Conservation (phyloP, 2,113 vertebrate species). For the Aegotheles bennettii region DNA sequence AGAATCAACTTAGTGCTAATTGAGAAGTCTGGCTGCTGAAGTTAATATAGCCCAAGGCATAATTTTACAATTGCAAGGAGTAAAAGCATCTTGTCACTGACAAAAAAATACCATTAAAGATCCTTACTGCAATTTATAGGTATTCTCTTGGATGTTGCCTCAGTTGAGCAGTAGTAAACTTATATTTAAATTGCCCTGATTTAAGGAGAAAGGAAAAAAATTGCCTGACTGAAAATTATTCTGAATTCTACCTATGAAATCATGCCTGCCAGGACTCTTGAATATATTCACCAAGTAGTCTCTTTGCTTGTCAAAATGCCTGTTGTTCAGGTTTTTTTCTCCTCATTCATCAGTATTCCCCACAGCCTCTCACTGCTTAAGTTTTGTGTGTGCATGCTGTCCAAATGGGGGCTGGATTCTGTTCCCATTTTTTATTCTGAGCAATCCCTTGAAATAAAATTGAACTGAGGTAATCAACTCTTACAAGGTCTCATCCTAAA, state of each 20-base stretch:
- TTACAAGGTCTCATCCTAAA: background rate
- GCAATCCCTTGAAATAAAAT: background rate
- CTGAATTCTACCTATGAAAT: background rate
- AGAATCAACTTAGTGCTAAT: background rate
- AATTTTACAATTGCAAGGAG: background rate
- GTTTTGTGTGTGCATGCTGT: background rate
- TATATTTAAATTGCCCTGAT: background rate
- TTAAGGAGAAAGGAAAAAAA: background rate
- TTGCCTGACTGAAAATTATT: background rate
- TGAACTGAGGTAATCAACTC: background rate
- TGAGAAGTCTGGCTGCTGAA: background rate
- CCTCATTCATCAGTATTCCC: background rate
- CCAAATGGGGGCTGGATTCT: background rate
- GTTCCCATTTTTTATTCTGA: background rate
- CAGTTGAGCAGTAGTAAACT: background rate
- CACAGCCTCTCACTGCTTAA: background rate
- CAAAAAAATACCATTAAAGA: background rate
- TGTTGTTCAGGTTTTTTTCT: background rate
- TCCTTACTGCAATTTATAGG: background rate
- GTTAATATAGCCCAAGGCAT: background rate
- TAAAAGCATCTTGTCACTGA: background rate
- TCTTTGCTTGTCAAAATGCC: background rate
- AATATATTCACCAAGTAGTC: background rate
- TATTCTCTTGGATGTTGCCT: background rate
- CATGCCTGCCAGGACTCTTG: background rate